Percentiles rank a stretch among this genome's conserved stretches.
Evolutionary conservation across 2,797 vertebrate genomes (phyloP).

Genomic region (Enteromius treurensis): DNA sequence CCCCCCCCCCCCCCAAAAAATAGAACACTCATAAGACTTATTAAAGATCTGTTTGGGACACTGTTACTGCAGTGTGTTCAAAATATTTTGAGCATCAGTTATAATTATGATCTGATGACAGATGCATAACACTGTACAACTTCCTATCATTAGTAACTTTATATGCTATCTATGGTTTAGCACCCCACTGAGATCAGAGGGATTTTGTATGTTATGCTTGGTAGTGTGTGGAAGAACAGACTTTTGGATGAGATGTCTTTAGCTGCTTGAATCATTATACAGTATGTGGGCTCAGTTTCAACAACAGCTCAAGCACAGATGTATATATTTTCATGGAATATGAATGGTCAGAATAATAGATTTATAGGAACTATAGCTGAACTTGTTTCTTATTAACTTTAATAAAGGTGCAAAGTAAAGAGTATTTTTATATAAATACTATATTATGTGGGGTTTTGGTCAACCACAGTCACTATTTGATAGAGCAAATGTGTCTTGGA

Average conservation of each 20-base stretch:
- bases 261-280: conserved; percentile 22
- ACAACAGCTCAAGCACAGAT: conserved; percentile 14
- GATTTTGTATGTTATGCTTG: not conserved
- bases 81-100: conserved; percentile 36
- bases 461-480: not conserved
- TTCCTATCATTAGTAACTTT: conserved; percentile 18
- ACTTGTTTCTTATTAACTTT: not conserved
- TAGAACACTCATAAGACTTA: not conserved
- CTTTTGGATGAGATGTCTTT: conserved; percentile 34
- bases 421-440: not conserved
- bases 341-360: not conserved
- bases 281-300: not conserved
- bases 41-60: conserved; percentile 32
- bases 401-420: not conserved
- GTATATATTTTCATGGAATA: conserved; percentile 13
- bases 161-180: conserved; percentile 21
- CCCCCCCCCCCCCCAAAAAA: not conserved
- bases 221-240: conserved; percentile 6
- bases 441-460: not conserved
- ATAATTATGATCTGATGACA: conserved; percentile 20
- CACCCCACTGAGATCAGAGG: conserved; percentile 34
- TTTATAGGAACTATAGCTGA: not conserved
- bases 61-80: conserved; percentile 24
- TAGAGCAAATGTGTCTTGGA: not conserved
- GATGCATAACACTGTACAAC: conserved; percentile 25